A percentile compares a stretch with the other conserved stretches of the same genome.
Evolutionary conservation across 2,888 invertebrate genomes (phyloP).

Genomic region (Hemistola chrysoprasaria): DNA sequence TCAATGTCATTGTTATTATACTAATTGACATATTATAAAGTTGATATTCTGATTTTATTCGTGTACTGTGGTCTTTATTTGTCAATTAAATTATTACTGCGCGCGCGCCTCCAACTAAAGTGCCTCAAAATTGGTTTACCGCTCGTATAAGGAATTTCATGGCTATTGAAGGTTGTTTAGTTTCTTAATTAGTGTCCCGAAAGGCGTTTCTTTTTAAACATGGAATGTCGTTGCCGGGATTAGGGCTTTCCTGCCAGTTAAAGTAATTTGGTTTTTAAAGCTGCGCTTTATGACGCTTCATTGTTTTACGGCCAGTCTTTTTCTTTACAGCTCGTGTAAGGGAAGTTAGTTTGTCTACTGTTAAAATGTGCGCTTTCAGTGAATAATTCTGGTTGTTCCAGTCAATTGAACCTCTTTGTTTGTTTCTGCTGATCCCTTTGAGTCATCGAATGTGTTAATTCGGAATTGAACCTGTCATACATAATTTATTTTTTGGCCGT

Average conservation of each 20-base stretch:
- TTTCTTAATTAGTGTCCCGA: slow-evolving; percentile 69
- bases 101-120: slow-evolving; percentile 61
- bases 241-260: slow-evolving; percentile 52
- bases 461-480: slow-evolving; percentile 14
- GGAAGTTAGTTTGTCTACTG: slow-evolving; percentile 21
- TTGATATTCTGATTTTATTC: slow-evolving; percentile 6
- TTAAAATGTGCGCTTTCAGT: background rate
- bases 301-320: slow-evolving; percentile 53
- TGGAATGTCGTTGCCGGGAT: slow-evolving; percentile 52
- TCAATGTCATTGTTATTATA: too few relatives aligned
- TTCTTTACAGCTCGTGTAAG: slow-evolving; percentile 26
- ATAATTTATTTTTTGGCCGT: slow-evolving; percentile 15
- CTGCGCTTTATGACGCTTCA: slow-evolving; percentile 55
- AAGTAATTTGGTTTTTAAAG: slow-evolving; percentile 52
- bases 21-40: too few relatives aligned
- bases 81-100: slow-evolving; percentile 64
- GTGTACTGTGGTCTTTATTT: slow-evolving; percentile 52
- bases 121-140: slow-evolving; percentile 73
- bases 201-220: slow-evolving; percentile 51
- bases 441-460: slow-evolving; percentile 10
- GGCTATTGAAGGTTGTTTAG: slow-evolving; percentile 71
- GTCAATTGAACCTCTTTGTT: background rate
- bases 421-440: background rate
- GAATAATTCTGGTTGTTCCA: background rate
- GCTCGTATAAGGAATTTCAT: slow-evolving; percentile 75